phyloP scores from a whole-genome alignment of 2,113 vertebrate species.

The Nothobranchius furzeri region DNA sequence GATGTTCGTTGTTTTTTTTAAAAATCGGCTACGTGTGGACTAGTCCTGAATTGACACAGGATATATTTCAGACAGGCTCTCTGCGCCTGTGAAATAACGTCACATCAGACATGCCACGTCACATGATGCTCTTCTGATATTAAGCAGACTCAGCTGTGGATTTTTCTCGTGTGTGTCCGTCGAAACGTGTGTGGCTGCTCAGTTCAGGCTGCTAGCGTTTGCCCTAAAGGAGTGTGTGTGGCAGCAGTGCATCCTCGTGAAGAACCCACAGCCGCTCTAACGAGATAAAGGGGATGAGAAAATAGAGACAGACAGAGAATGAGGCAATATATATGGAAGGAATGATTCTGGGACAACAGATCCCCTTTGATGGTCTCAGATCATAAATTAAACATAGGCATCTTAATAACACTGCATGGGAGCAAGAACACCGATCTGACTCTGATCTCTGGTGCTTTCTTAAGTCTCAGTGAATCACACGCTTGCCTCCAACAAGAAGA shows the following conservation, averaged over 20 bases:
- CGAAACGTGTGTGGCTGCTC: conserved; percentile 27
- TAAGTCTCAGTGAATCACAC: conserved; percentile 47
- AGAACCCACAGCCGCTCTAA: conserved; percentile 27
- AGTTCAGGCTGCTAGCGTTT: conserved; percentile 25
- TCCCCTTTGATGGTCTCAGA: conserved; percentile 57
- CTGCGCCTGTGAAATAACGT: conserved; percentile 49
- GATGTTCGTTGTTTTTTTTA: no score
- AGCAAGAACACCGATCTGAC: conserved; percentile 35
- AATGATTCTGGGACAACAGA: conserved; percentile 60
- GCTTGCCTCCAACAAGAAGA: conserved; percentile 20
- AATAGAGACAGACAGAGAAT: conserved; percentile 52
- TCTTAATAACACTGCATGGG: conserved; percentile 56
- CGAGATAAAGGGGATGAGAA: conserved; percentile 57
- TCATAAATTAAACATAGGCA: conserved; percentile 73
- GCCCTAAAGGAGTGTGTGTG: conserved; percentile 23
- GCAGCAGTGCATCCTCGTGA: conserved; percentile 15
- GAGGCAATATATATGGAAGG: conserved; percentile 63
- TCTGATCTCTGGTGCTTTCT: conserved; percentile 33
- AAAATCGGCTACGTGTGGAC: no score
- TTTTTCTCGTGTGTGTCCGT: conserved; percentile 39
- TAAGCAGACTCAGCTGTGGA: conserved; percentile 64
- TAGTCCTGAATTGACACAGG: conserved; percentile 26
- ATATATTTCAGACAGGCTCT: conserved; percentile 48
- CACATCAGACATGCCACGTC: conserved; percentile 41
- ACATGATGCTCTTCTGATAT: conserved; percentile 56